phyloP scores from a whole-genome alignment of 2,888 invertebrate genomes.

The Parnassius apollo region DNA sequence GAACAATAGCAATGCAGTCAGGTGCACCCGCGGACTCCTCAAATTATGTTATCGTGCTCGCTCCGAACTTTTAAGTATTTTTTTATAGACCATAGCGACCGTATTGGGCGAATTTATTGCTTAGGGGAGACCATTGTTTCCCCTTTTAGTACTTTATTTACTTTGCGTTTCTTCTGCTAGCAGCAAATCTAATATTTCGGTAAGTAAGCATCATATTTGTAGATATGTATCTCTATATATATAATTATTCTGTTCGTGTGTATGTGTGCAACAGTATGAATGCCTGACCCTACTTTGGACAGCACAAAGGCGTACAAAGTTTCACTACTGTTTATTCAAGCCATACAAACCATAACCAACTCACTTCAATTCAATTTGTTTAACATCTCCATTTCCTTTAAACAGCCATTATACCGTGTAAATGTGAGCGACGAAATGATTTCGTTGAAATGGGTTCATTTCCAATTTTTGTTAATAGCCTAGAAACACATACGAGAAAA shows the following conservation, averaged over 20 bases:
- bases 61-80: conserved; percentile 8
- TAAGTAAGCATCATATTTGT: too few relatives aligned
- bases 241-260: too few relatives aligned
- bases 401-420: not conserved
- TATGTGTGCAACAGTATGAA: too few relatives aligned
- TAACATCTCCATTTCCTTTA: conserved; percentile 3
- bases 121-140: conserved; percentile 3
- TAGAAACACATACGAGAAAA: not conserved
- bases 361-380: conserved; percentile 1
- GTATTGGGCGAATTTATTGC: conserved; percentile 11
- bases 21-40: conserved; percentile 6
- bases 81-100: conserved; percentile 8
- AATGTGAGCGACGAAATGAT: not conserved
- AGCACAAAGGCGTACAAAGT: too few relatives aligned
- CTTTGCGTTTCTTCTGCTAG: conserved; percentile 1
- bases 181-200: too few relatives aligned
- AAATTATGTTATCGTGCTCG: conserved; percentile 7
- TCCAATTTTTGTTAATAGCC: conserved; percentile 8
- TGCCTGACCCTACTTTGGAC: too few relatives aligned
- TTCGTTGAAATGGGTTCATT: conserved; percentile 5
- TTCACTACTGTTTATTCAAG: not conserved
- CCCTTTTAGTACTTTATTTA: conserved; percentile 12
- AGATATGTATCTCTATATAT: too few relatives aligned
- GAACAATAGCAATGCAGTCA: not conserved
- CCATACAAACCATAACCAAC: not conserved